phyloP scores from a whole-genome alignment of 2,888 invertebrate species.

The Epirrita christyi region DNA sequence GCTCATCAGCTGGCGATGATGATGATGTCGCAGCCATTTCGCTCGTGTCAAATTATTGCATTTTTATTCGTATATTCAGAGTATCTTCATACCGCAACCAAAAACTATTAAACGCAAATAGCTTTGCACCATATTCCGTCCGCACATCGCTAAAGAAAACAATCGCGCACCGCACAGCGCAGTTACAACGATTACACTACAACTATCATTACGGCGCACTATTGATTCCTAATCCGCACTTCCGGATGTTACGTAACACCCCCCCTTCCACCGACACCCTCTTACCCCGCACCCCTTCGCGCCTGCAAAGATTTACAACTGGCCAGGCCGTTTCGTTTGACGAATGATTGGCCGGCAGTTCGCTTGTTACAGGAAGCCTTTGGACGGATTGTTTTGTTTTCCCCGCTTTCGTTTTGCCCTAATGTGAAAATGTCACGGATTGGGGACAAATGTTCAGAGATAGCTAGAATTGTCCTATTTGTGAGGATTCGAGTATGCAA shows the following conservation, averaged over 20 bases:
- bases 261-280: slow-evolving; percentile 35
- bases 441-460: slow-evolving; percentile 41
- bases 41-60: slow-evolving; percentile 1
- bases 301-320: slow-evolving; percentile 75
- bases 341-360: slow-evolving; percentile 78
- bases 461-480: slow-evolving; percentile 33
- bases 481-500: slow-evolving; percentile 13
- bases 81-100: background rate
- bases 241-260: slow-evolving; percentile 82
- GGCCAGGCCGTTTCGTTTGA: slow-evolving; percentile 71
- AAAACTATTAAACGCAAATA: background rate
- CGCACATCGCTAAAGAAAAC: slow-evolving; percentile 21
- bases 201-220: slow-evolving; percentile 84
- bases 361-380: slow-evolving; percentile 62
- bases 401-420: slow-evolving; percentile 45
- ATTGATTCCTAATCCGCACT: slow-evolving; percentile 85
- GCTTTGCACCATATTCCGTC: slow-evolving; percentile 6
- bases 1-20: too few relatives aligned
- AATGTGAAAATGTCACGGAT: slow-evolving; percentile 44
- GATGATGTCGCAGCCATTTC: too few relatives aligned
- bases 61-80: background rate
- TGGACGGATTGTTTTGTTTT: slow-evolving; percentile 65
- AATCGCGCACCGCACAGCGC: slow-evolving; percentile 71
- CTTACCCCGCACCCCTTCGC: slow-evolving; percentile 41
- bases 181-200: slow-evolving; percentile 74